phyloP scores from a whole-genome alignment of 2,113 vertebrate genomes.

The Sinocyclocheilus maitianheensis region DNA sequence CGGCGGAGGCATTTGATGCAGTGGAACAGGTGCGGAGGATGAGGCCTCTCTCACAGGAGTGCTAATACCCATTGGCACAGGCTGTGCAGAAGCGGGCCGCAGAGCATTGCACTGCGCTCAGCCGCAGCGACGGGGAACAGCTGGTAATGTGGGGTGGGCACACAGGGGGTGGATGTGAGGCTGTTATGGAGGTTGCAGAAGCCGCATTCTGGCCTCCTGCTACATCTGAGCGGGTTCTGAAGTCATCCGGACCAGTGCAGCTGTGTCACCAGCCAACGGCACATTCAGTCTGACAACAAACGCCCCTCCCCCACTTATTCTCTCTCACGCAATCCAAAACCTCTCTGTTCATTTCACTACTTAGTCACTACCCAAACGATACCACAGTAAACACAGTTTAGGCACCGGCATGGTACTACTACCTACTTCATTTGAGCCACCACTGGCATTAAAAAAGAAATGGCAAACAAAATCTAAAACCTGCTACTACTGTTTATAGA shows the following conservation, averaged over 20 bases:
- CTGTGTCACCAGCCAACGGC: conserved; percentile 56
- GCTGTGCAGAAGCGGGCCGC: conserved; percentile 41
- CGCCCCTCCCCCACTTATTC: conserved; percentile 16
- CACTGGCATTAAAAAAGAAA: background rate
- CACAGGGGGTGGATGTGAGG: conserved; percentile 18
- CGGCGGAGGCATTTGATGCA: conserved; percentile 21
- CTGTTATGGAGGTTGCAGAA: conserved; percentile 29
- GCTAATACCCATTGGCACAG: conserved; percentile 59
- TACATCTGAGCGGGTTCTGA: conserved; percentile 51
- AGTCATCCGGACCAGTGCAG: conserved; percentile 60
- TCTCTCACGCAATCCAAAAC: conserved; percentile 18
- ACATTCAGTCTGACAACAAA: conserved; percentile 56
- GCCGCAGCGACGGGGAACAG: conserved; percentile 53
- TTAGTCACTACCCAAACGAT: background rate
- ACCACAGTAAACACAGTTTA: background rate
- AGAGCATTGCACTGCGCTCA: conserved; percentile 49
- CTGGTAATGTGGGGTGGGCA: conserved; percentile 51
- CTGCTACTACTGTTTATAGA: background rate
- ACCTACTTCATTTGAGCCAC: background rate
- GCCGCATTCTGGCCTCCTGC: conserved; percentile 46
- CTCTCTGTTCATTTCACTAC: background rate
- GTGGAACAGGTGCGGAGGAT: conserved; percentile 57
- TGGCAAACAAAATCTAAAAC: background rate
- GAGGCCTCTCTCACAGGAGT: conserved; percentile 50
- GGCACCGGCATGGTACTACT: background rate